Evolutionary conservation across 2,888 invertebrate species (phyloP).

Genomic region (Drosophila macrospina): DNA sequence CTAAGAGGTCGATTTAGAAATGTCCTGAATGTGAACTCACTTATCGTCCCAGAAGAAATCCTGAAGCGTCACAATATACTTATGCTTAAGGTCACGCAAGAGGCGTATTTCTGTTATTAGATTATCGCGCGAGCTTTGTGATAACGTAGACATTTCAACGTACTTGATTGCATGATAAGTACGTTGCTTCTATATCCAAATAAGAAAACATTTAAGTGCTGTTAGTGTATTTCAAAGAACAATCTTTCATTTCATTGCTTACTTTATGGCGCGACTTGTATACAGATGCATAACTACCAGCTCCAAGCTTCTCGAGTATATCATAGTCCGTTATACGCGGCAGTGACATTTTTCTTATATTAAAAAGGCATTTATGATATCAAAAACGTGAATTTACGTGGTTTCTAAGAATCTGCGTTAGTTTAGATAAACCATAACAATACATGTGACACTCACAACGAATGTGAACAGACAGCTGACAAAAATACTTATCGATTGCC

Average conservation of each 20-base stretch:
- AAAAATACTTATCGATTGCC: constrained; percentile 9
- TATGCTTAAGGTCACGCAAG: constrained; percentile 91
- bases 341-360: constrained; percentile 63
- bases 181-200: constrained; percentile 86
- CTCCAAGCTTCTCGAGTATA: constrained; percentile 91
- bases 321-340: constrained; percentile 88
- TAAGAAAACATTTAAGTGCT: background rate
- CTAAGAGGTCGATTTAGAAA: background rate
- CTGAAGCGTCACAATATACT: constrained; percentile 92
- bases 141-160: constrained; percentile 90
- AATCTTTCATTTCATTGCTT: background rate
- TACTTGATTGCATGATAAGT: constrained; percentile 93
- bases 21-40: constrained; percentile 84
- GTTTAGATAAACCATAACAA: constrained; percentile 47
- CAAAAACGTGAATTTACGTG: background rate
- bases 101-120: constrained; percentile 93
- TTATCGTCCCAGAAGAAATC: constrained; percentile 92
- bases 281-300: constrained; percentile 93
- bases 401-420: background rate
- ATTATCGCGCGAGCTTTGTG: constrained; percentile 91
- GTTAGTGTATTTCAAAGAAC: background rate
- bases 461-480: constrained; percentile 35
- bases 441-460: constrained; percentile 5
- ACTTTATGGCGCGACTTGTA: constrained; percentile 89
- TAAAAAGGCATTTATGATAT: constrained; percentile 25